Evolutionary conservation across 2,888 invertebrate species (phyloP).

Genomic region (Sisyra nigra): DNA sequence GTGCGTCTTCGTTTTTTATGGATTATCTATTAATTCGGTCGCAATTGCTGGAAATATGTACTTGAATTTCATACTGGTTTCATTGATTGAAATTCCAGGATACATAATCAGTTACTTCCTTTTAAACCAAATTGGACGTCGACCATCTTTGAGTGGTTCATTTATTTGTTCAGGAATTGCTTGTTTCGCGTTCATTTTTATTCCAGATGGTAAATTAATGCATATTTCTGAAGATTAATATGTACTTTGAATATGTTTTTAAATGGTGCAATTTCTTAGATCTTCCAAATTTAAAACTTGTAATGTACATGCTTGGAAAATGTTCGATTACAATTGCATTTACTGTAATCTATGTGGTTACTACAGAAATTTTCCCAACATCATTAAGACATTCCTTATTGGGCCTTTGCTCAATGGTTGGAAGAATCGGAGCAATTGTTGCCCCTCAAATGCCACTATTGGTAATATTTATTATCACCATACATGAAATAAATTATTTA

Average conservation of each 20-base stretch:
- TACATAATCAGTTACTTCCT: conserved; percentile 45
- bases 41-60: conserved; percentile 59
- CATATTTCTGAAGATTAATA: no score
- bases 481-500: not conserved
- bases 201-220: not conserved
- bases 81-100: conserved; percentile 56
- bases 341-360: conserved; percentile 48
- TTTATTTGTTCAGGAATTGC: conserved; percentile 44
- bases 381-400: conserved; percentile 45
- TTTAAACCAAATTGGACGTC: conserved; percentile 46
- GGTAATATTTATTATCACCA: conserved; percentile 23
- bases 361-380: conserved; percentile 58
- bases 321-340: conserved; percentile 48
- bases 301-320: conserved; percentile 43
- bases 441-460: conserved; percentile 54
- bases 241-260: no score
- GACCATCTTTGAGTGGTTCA: conserved; percentile 40
- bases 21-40: conserved; percentile 62
- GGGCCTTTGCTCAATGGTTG: conserved; percentile 51
- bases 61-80: conserved; percentile 56
- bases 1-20: conserved; percentile 64
- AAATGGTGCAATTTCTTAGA: conserved; percentile 19
- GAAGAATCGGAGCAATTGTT: conserved; percentile 48
- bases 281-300: conserved; percentile 27
- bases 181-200: conserved; percentile 21